A percentile compares a stretch with the other conserved stretches of the same genome.
Evolutionary conservation across 1,140 invertebrate species (phyloP).

Genomic region (Leptinotarsa undecemlineata): DNA sequence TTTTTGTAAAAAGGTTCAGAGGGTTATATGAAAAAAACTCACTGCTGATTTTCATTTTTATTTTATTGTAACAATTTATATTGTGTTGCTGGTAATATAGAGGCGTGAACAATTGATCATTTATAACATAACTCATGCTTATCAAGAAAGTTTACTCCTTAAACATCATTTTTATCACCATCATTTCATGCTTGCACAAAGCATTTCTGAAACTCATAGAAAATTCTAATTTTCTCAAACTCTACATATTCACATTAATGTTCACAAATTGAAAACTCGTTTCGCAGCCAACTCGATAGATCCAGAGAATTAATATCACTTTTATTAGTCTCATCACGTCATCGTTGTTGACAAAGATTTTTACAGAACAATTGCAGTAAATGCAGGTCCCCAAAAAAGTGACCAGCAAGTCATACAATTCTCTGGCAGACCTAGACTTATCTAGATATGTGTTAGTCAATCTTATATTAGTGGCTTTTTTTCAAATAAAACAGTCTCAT

Average conservation of each 20-base stretch:
- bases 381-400: too few relatives aligned
- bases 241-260: background rate
- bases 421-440: background rate
- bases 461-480: background rate
- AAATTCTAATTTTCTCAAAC: background rate
- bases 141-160: background rate
- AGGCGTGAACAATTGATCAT: conserved; percentile 5
- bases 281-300: background rate
- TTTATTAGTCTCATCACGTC: background rate
- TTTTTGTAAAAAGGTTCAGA: too few relatives aligned
- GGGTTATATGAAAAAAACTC: background rate
- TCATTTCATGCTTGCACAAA: conserved; percentile 1
- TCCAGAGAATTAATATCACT: background rate
- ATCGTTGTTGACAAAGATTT: background rate
- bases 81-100: conserved; percentile 5
- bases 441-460: conserved; percentile 3
- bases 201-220: background rate
- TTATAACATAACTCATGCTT: background rate
- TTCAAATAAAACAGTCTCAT: conserved; percentile 1
- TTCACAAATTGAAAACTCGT: background rate
- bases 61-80: conserved; percentile 9
- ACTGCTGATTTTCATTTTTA: background rate
- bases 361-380: too few relatives aligned
- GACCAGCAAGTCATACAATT: background rate
- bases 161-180: conserved; percentile 1